phyloP scores from a whole-genome alignment of 1,140 invertebrate genomes.

The Drosophila auraria region DNA sequence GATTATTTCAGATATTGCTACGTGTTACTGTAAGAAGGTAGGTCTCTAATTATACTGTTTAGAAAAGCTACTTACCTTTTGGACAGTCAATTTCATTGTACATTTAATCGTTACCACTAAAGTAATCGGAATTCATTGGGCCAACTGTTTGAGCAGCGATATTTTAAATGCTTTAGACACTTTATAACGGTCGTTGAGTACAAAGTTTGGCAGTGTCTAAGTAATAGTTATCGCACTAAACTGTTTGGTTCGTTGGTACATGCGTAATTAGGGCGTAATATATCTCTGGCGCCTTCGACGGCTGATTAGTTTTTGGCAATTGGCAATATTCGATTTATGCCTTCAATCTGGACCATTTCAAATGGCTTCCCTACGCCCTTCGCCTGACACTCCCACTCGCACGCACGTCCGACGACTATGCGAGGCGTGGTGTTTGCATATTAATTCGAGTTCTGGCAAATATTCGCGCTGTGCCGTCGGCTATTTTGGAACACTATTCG shows the following conservation, averaged over 20 bases:
- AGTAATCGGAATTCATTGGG: constrained; percentile 10
- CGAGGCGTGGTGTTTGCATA: constrained; percentile 18
- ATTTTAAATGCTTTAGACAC: background rate
- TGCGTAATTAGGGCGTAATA: background rate
- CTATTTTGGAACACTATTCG: constrained; percentile 35
- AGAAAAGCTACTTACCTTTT: constrained; percentile 69
- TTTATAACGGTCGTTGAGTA: background rate
- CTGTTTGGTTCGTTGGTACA: background rate
- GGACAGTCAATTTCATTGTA: constrained; percentile 85
- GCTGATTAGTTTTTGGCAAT: constrained; percentile 20
- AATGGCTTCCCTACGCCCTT: constrained; percentile 1
- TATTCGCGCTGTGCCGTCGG: constrained; percentile 39
- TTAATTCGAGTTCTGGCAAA: constrained; percentile 36
- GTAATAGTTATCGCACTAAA: background rate
- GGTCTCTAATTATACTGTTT: background rate
- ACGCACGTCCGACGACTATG: background rate
- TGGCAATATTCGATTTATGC: constrained; percentile 8
- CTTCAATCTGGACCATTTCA: background rate
- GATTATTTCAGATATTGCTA: background rate
- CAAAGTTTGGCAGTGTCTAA: background rate
- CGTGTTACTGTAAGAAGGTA: too few species aligned
- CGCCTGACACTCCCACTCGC: background rate
- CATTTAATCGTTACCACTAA: constrained; percentile 65
- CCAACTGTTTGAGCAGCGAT: background rate
- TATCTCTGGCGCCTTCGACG: constrained; percentile 4